Conservation (phyloP, 2,113 vertebrate species). For the Chionomys nivalis region DNA sequence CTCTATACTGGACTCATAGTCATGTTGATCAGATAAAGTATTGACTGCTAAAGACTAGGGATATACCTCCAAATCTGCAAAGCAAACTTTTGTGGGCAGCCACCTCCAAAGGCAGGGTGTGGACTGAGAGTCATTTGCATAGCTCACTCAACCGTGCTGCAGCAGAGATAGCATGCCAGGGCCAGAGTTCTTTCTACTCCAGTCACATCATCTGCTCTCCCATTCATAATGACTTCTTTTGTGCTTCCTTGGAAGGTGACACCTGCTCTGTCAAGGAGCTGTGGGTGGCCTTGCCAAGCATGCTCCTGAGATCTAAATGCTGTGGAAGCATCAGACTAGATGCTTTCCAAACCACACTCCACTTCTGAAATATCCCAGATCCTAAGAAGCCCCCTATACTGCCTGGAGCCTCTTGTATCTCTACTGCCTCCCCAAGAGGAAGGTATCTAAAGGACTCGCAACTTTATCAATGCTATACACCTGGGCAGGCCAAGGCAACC, state of each 20-base stretch:
- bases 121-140: background rate
- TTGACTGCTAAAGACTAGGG: background rate
- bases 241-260: background rate
- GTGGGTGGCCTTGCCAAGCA: background rate
- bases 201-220: background rate
- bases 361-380: background rate
- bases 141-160: background rate
- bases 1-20: background rate
- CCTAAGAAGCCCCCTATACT: background rate
- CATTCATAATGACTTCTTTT: background rate
- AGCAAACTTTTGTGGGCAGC: background rate
- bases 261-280: background rate
- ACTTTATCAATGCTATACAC: background rate
- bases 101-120: background rate
- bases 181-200: background rate
- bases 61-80: background rate
- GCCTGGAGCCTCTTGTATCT: background rate
- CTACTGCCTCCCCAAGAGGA: background rate
- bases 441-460: background rate
- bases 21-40: background rate
- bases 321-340: background rate
- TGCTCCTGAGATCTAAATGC: no score
- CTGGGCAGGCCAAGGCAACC: conserved; percentile 24
- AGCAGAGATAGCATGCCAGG: background rate
- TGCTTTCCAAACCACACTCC: background rate